Evolutionary conservation across 2,888 invertebrate species (phyloP), one percentile per base, ranked within the genome.

Genomic region (Watsonalla cultraria): DNA sequence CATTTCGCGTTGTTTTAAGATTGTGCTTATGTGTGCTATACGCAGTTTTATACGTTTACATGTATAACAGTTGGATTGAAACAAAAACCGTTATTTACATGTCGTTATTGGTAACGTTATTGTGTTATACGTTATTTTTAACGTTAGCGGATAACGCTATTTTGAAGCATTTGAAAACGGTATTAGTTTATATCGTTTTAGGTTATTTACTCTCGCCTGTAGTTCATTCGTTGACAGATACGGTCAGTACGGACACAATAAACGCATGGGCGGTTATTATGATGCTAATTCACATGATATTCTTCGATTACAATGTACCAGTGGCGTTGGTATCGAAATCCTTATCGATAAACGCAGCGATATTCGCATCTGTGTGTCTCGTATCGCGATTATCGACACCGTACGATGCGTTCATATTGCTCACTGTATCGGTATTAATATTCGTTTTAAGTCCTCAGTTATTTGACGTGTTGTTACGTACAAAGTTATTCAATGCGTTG

Each of bases 221-320:
- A 14, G 84, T 98, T 39, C 97, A 98, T 79, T 99, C 98, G 0
- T 90, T 99, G 51, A 99, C 99, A 0, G 97, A 98, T 77, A 98
- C 98, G 0, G 96, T 99, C 2, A 98, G 98, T 74, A 99, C 99
- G 0, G 99, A 99, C 76, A 98, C 99, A 0, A 98, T 99, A 74
- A 98, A 98, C 74, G 97, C 98, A 0, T 97, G 96, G 93, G 94
- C 98, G 0, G 94, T 96, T 15, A 91, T 96, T 11, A 96, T 98
- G 94, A 94, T 99, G 90, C 74, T 96, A 0, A 84, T 96, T 0
- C 98, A 99, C 90, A 90, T 99, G 57, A 92, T 97, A 66, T 98
- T 98, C 76, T 97, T 96, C 75, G 97, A 99, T 79, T 99, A 99
- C 75, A 97, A 97, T 6, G 93, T 97, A 0, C 93, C 94, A 9